These are phyloP conservation scores for Campoletis sonorensis DNA, from an alignment of 1,140 invertebrate species.

Conservation along the genomic window DNA sequence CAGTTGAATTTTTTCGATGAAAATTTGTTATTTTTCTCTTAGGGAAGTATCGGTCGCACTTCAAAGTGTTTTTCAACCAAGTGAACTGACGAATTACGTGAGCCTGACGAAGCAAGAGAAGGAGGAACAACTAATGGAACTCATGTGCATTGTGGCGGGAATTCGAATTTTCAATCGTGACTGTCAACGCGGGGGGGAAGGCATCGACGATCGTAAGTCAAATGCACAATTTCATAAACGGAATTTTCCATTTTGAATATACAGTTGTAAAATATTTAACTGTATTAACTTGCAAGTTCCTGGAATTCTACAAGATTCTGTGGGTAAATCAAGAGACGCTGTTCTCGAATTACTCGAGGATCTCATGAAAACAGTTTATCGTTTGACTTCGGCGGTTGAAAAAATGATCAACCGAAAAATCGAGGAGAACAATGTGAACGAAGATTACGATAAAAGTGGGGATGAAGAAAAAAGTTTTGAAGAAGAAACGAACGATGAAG, in stretches of 20 bases:
- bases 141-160: conserved; percentile 80
- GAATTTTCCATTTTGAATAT: not conserved
- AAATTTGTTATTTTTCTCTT: conserved; percentile 35
- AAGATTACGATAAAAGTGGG: not conserved
- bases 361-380: conserved; percentile 80
- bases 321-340: conserved; percentile 75
- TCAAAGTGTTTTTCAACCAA: conserved; percentile 84
- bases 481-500: conserved; percentile 51
- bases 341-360: conserved; percentile 77
- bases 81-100: conserved; percentile 82
- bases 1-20: conserved; percentile 6
- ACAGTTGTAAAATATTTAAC: not conserved
- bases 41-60: conserved; percentile 81
- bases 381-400: conserved; percentile 79
- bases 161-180: conserved; percentile 83
- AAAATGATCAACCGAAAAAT: conserved; percentile 69
- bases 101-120: conserved; percentile 77
- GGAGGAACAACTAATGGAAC: conserved; percentile 76
- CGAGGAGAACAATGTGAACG: conserved; percentile 63
- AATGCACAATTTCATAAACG: not conserved
- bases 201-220: conserved; percentile 81
- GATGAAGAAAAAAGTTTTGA: not conserved
- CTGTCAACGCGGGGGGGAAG: conserved; percentile 81
- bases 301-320: conserved; percentile 78
- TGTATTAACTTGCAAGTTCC: conserved; percentile 74